phyloP scores from a whole-genome alignment of 92 coral and sea anemone genomes.

The Epizoanthus rinbou region DNA sequence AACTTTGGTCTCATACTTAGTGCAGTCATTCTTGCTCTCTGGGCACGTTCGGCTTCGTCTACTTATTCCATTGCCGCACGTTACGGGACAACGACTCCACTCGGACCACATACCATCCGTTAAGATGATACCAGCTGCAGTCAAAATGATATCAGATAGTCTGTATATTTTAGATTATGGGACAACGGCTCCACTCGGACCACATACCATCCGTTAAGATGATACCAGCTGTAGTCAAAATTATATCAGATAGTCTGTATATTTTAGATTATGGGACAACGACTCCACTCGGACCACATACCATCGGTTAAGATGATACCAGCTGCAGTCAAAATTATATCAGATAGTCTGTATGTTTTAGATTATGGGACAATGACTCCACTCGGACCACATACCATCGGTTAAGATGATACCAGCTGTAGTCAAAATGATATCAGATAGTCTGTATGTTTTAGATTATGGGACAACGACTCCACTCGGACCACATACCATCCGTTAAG shows the following conservation, averaged over 20 bases:
- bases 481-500: no score
- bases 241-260: not conserved
- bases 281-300: slow-evolving; percentile 44
- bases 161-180: not conserved
- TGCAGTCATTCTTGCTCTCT: not conserved
- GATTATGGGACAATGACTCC: slow-evolving; percentile 31
- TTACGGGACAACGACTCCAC: slow-evolving; percentile 36
- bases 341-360: no score
- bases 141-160: not conserved
- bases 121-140: not conserved
- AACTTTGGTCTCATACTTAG: slow-evolving; percentile 4
- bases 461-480: no score
- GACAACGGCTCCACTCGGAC: slow-evolving; percentile 40
- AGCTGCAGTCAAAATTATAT: not conserved
- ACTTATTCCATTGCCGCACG: slow-evolving; percentile 41
- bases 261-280: slow-evolving; percentile 3
- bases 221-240: not conserved
- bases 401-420: not conserved
- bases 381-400: slow-evolving; percentile 38
- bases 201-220: slow-evolving; percentile 11
- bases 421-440: not conserved
- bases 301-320: not conserved
- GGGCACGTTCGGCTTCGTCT: slow-evolving; percentile 13
- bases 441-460: no score
- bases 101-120: slow-evolving; percentile 38